These are phyloP conservation scores for Iphiclides podalirius DNA, from an alignment of 2,888 invertebrate genomes.

Conservation along the genomic window DNA sequence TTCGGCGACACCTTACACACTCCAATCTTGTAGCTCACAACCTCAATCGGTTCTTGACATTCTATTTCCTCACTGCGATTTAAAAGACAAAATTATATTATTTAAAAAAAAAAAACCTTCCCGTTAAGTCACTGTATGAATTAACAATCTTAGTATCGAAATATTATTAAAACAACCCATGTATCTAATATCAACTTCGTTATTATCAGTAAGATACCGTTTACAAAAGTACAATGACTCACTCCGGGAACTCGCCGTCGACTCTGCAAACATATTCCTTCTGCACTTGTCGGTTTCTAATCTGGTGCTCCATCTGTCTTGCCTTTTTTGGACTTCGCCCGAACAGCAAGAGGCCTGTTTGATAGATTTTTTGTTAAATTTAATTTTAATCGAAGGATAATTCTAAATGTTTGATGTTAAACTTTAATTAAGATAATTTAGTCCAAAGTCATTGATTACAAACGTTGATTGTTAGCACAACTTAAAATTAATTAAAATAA, in stretches of 20 bases:
- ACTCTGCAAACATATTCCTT: slow-evolving; percentile 98
- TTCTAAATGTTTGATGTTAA: not conserved
- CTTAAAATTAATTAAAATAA: too few relatives aligned
- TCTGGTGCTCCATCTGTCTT: slow-evolving; percentile 96
- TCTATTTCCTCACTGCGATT: slow-evolving; percentile 86
- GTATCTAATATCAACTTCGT: too few relatives aligned
- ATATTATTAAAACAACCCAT: too few relatives aligned
- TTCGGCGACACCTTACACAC: slow-evolving; percentile 95
- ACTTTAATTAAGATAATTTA: too few relatives aligned
- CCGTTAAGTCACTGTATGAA: too few relatives aligned
- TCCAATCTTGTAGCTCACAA: slow-evolving; percentile 96
- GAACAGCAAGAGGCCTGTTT: slow-evolving; percentile 89
- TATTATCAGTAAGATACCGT: too few relatives aligned
- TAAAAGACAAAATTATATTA: not conserved
- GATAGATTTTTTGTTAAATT: slow-evolving; percentile 21
- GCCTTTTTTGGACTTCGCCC: slow-evolving; percentile 96
- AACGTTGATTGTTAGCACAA: too few relatives aligned
- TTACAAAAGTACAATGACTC: slow-evolving; percentile 51
- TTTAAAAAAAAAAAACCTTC: too few relatives aligned
- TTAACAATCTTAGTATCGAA: too few relatives aligned
- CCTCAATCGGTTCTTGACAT: slow-evolving; percentile 94
- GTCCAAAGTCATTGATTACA: too few relatives aligned
- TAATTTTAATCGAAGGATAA: not conserved
- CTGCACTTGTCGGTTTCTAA: slow-evolving; percentile 92
- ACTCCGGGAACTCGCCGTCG: slow-evolving; percentile 96